phyloP scores from a whole-genome alignment of 2,888 invertebrate genomes.

The Pseudococcus viburni region DNA sequence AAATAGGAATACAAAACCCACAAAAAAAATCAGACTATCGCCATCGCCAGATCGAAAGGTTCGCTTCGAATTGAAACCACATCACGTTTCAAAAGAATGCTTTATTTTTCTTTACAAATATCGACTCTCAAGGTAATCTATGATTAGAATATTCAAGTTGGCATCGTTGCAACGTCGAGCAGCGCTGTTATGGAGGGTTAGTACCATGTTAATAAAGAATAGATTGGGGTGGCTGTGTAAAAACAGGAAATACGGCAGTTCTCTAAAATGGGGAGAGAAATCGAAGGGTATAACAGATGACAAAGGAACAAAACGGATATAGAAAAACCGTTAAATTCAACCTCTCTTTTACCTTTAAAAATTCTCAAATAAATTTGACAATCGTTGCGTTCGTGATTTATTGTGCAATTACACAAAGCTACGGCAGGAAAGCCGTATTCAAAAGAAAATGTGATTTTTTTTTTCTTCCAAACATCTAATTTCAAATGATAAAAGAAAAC shows the following conservation, averaged over 20 bases:
- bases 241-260: conserved; percentile 56
- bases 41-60: neutral
- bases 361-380: conserved; percentile 52
- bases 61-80: conserved; percentile 4
- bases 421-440: neutral
- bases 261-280: conserved; percentile 57
- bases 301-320: conserved; percentile 58
- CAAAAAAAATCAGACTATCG: conserved; percentile 6
- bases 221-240: conserved; percentile 60
- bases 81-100: conserved; percentile 10
- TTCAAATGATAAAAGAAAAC: conserved; percentile 35
- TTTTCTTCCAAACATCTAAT: neutral
- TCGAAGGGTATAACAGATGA: conserved; percentile 53
- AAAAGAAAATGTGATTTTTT: conserved; percentile 25
- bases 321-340: conserved; percentile 56
- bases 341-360: conserved; percentile 48
- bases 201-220: conserved; percentile 62
- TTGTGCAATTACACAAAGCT: conserved; percentile 49
- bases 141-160: conserved; percentile 54
- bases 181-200: conserved; percentile 61
- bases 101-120: conserved; percentile 27
- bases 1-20: neutral
- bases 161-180: conserved; percentile 43
- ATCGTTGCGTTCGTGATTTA: conserved; percentile 46
- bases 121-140: conserved; percentile 47